Percentiles rank a stretch among this genome's conserved stretches.
Evolutionary conservation across 2,888 invertebrate genomes (phyloP).

Genomic region (Eumacrocentrus americanus): DNA sequence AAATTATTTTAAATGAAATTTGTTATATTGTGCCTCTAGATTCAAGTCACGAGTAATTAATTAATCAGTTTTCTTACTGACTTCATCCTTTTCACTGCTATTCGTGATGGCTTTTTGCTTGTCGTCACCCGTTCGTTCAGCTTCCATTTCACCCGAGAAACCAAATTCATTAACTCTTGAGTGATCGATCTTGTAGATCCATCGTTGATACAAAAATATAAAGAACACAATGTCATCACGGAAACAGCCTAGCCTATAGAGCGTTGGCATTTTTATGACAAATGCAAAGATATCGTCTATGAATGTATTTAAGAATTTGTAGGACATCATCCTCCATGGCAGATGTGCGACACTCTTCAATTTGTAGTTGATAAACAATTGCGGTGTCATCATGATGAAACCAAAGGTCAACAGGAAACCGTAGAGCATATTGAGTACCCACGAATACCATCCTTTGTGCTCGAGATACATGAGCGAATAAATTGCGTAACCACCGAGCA

Average conservation of each 20-base stretch:
- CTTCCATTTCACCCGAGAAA: slow-evolving; percentile 91
- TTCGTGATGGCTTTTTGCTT: slow-evolving; percentile 23
- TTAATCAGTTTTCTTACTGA: slow-evolving; percentile 51
- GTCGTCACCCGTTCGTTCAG: slow-evolving; percentile 56
- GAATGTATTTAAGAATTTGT: slow-evolving; percentile 99
- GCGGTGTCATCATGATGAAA: slow-evolving; percentile 99
- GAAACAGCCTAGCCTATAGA: slow-evolving; percentile 97
- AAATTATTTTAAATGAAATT: slow-evolving; percentile 33
- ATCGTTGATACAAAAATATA: slow-evolving; percentile 97
- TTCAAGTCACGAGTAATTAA: slow-evolving; percentile 2
- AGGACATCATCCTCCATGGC: slow-evolving; percentile 99
- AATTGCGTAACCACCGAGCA: slow-evolving; percentile 89
- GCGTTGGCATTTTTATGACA: slow-evolving; percentile 99
- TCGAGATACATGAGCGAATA: slow-evolving; percentile 96
- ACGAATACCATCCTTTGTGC: slow-evolving; percentile 99
- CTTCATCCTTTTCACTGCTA: slow-evolving; percentile 33
- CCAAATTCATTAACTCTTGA: slow-evolving; percentile 97
- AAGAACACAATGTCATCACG: slow-evolving; percentile 99
- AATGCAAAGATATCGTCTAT: slow-evolving; percentile 99
- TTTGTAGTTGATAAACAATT: slow-evolving; percentile 99
- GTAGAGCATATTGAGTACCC: slow-evolving; percentile 94
- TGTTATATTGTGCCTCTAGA: slow-evolving; percentile 4
- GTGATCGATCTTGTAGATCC: slow-evolving; percentile 97
- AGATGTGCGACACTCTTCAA: slow-evolving; percentile 98
- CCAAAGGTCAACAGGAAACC: slow-evolving; percentile 98